A percentile compares a stretch with the other conserved stretches of the same genome.
Conservation (phyloP, 2,888 invertebrate genomes). For the Iphiclides podalirius region DNA sequence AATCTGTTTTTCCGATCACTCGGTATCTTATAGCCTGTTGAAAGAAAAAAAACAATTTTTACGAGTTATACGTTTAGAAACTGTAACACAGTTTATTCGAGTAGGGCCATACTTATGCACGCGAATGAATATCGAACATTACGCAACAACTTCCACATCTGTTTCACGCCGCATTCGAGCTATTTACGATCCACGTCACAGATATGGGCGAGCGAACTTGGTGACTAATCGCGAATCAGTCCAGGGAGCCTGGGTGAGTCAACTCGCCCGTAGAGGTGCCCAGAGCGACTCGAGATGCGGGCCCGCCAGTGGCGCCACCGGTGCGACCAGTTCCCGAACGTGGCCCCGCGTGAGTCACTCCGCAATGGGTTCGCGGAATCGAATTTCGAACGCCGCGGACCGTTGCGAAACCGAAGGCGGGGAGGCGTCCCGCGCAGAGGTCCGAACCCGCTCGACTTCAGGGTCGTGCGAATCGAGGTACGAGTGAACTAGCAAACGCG, state of each 20-base stretch:
- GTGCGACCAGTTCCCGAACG: slow-evolving; percentile 58
- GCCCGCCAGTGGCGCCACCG: slow-evolving; percentile 32
- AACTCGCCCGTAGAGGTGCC: no score
- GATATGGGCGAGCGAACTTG: no score
- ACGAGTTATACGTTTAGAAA: no score
- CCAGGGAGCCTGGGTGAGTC: no score
- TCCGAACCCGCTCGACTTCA: slow-evolving; percentile 32
- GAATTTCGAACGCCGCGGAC: slow-evolving; percentile 46
- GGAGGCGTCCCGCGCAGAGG: slow-evolving; percentile 26
- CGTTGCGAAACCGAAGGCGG: slow-evolving; percentile 56
- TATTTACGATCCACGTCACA: neutral
- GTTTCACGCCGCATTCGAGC: neutral
- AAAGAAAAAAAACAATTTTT: no score
- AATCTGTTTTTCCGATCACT: no score
- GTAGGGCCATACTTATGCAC: no score
- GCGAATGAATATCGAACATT: no score
- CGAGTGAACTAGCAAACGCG: neutral
- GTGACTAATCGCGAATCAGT: no score
- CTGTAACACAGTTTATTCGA: no score
- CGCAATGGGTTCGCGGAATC: slow-evolving; percentile 59
- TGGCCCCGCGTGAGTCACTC: slow-evolving; percentile 56
- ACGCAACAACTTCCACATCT: neutral
- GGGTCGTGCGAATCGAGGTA: slow-evolving; percentile 11
- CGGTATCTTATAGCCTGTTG: no score
- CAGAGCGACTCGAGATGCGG: neutral